Base-by-base conservation (phyloP, 2,888 invertebrate genomes). In the Nycteola revayana region DNA sequence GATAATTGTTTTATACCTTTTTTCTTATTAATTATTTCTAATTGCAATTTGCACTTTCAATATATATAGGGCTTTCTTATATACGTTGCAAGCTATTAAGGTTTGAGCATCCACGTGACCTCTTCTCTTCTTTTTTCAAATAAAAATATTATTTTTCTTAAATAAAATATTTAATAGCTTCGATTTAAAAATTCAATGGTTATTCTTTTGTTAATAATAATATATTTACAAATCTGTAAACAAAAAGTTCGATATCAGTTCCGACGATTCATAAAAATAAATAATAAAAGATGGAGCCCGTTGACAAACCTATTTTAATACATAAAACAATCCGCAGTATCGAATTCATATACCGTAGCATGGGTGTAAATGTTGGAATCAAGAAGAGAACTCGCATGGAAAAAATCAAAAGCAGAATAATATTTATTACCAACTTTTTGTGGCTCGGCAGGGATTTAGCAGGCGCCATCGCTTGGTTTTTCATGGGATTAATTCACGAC, bases 1-100 rank as follows among this genome's bases (percentile, higher is more conserved):
- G 28, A 42, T 42, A 45, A 56, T 50, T 42, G 33, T 42, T n/a
- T 24, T 0, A 28, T 33, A 32, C 36, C 36, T 49, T 40, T 33
- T 31, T 37, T 37, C 25, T 25, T 34, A 25, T 44, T 29, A 30
- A 47, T 26, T 18, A 5, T 14, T 14, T 2, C 7, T 45, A 45
- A 49, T 53, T 53, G 28, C 27, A 18, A 35, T 34, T 39, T 24
- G 33, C n/a, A n/a, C n/a, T n/a, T n/a, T n/a, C n/a, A n/a, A n/a
- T n/a, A n/a, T n/a, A n/a, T n/a, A n/a, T n/a, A n/a, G n/a, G n/a
- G n/a, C n/a, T n/a, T n/a, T n/a, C n/a, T n/a, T n/a, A n/a, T n/a
- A n/a, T n/a, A n/a, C n/a, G n/a, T n/a, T n/a, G n/a, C n/a, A n/a
- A n/a, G n/a, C n/a, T n/a, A n/a, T n/a, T n/a, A n/a, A n/a, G n/a